phyloP scores from a whole-genome alignment of 2,797 vertebrate genomes.

The Neoniphon sammara region DNA sequence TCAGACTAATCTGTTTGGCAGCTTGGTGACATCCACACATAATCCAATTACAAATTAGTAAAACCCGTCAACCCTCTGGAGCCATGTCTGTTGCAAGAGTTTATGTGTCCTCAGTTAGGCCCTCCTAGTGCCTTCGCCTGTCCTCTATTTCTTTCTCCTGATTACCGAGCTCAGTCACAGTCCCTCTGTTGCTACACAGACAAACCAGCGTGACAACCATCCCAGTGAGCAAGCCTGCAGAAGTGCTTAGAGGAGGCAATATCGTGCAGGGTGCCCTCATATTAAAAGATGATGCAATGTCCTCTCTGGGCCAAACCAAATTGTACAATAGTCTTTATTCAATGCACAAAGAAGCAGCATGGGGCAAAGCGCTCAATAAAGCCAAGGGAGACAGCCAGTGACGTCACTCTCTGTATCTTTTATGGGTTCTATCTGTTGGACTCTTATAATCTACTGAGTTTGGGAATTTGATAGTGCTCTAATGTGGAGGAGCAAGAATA shows the following conservation, averaged over 20 bases:
- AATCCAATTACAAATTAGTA: slow-evolving; percentile 65
- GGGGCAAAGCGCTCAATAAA: too few relatives aligned
- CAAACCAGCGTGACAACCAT: too few relatives aligned
- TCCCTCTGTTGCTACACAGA: too few relatives aligned
- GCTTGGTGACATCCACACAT: slow-evolving; percentile 58
- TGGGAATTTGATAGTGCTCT: slow-evolving; percentile 11
- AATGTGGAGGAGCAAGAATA: slow-evolving; percentile 5
- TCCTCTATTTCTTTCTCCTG: too few relatives aligned
- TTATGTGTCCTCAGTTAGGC: neutral
- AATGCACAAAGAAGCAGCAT: too few relatives aligned
- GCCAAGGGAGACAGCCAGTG: neutral
- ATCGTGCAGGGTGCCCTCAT: neutral
- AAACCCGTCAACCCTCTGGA: slow-evolving; percentile 46
- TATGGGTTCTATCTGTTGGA: slow-evolving; percentile 5
- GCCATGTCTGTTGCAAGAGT: slow-evolving; percentile 10
- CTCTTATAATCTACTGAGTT: slow-evolving; percentile 10
- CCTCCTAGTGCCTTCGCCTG: too few relatives aligned
- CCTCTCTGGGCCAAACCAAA: neutral
- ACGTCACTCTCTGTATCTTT: slow-evolving; percentile 14
- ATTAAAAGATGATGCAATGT: neutral
- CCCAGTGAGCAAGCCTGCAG: too few relatives aligned
- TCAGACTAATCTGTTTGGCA: slow-evolving; percentile 48
- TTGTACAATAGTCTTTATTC: neutral
- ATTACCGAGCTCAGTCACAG: too few relatives aligned
- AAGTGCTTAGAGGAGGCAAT: neutral